Base-by-base conservation (phyloP, 2,888 invertebrate species). In the Cerceris ruficornis region DNA sequence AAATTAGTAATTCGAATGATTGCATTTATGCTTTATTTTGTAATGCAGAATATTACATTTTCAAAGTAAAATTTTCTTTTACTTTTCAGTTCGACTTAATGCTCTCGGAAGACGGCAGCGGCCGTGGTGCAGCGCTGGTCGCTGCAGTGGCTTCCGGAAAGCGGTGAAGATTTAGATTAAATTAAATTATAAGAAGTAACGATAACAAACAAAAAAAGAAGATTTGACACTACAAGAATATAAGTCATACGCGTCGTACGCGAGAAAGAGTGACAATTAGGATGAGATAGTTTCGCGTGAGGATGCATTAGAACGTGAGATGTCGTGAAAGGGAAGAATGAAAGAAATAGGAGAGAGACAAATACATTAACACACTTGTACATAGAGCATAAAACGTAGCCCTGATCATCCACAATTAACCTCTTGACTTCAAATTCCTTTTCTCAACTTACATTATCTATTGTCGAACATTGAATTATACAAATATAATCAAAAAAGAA, bases 31-130 rank as follows among this genome's bases (percentile, higher is more conserved):
- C 28, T 28, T 28, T 28, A 1, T 28, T 28, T 28, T 28, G 28
- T 28, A 4, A 28, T 28, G 28, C 4, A 28, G 28, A 28, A 28
- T 28, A 28, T 28, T 28, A n/a, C n/a, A n/a, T n/a, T n/a, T n/a
- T n/a, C n/a, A n/a, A n/a, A n/a, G n/a, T n/a, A n/a, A n/a, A n/a
- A 69, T 60, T 59, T 14, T 61, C 7, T 13, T 9, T 76, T 71
- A 64, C 46, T 43, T 87, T 87, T 0, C 94, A 97, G 95, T 98
- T 98, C 92, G 96, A 97, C 92, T 94, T 99, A 87, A 98, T 98
- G 98, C 93, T 98, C 71, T 98, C 98, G 0, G 98, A 98, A 92
- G 98, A 98, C 92, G 98, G 98, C 65, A 98, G 98, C 89, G 98
- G 98, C n/a, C 95, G 98, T 88, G 98, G 98, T 42, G 98, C 98